Evolutionary conservation across 2,888 invertebrate genomes (phyloP).

Genomic region (Diogma glabrata): DNA sequence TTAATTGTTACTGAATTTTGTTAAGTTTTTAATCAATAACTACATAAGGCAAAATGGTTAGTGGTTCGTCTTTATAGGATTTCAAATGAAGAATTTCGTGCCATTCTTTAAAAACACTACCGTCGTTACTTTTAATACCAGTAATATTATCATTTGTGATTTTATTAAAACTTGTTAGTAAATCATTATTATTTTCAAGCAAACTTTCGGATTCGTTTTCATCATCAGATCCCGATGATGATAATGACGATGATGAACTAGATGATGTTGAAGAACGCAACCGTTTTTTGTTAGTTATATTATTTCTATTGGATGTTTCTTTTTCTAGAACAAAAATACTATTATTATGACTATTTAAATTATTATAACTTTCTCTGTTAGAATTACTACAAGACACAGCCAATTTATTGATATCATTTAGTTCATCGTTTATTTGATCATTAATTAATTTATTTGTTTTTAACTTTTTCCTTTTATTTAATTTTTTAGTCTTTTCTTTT

Average conservation of each 20-base stretch:
- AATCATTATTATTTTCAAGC: slow-evolving; percentile 26
- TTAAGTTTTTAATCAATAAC: slow-evolving; percentile 87
- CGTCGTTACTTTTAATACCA: slow-evolving; percentile 9
- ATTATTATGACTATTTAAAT: no score
- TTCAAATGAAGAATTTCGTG: slow-evolving; percentile 69
- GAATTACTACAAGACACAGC: no score
- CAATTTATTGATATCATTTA: neutral
- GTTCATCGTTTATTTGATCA: neutral
- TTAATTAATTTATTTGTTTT: neutral
- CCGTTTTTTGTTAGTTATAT: slow-evolving; percentile 8
- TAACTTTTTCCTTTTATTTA: neutral
- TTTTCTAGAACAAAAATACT: no score
- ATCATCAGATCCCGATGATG: neutral
- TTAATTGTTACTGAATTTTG: no score
- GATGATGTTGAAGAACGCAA: slow-evolving; percentile 6
- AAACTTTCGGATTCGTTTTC: neutral
- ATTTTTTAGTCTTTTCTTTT: slow-evolving; percentile 3
- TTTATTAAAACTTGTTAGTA: slow-evolving; percentile 28
- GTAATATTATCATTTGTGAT: slow-evolving; percentile 6
- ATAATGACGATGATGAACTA: slow-evolving; percentile 7
- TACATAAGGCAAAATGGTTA: slow-evolving; percentile 93
- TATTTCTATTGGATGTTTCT: neutral
- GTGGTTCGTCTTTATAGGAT: slow-evolving; percentile 63
- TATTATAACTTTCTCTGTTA: no score
- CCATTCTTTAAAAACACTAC: slow-evolving; percentile 70